Conservation (phyloP, 2,113 vertebrate genomes). For the Numenius arquata region DNA sequence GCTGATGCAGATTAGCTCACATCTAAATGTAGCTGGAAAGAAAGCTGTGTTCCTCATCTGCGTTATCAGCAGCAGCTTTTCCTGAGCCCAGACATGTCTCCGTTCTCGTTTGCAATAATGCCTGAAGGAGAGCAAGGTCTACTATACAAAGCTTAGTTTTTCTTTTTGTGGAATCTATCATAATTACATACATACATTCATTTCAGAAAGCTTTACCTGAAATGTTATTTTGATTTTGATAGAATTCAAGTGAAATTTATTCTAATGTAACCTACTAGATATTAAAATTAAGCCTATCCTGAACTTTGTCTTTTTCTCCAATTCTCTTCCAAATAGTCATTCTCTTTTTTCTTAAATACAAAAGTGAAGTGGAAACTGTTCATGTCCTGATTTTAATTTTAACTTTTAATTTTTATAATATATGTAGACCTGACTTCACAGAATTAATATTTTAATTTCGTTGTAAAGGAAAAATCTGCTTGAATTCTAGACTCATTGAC, state of each 20-base stretch:
- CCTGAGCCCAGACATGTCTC: neutral
- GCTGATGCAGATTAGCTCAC: neutral
- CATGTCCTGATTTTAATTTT: neutral
- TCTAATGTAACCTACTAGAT: neutral
- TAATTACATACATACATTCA: neutral
- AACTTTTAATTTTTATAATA: neutral
- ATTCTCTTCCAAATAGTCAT: neutral
- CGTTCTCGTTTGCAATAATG: neutral
- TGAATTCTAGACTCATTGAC: neutral
- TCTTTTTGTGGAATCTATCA: neutral
- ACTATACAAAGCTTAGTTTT: neutral
- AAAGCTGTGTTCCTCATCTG: neutral
- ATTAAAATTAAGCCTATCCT: neutral
- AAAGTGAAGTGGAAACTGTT: neutral
- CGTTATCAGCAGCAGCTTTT: neutral
- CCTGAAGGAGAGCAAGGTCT: neutral
- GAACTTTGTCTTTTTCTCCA: neutral
- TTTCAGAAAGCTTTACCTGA: neutral
- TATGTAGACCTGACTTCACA: neutral
- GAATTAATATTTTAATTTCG: neutral
- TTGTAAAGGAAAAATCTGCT: neutral
- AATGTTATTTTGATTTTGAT: neutral
- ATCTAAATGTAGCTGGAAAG: neutral
- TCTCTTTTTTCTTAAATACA: neutral
- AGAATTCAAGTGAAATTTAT: neutral